Base-by-base conservation (phyloP, 1,140 invertebrate species). In the Reticulitermes speratus region DNA sequence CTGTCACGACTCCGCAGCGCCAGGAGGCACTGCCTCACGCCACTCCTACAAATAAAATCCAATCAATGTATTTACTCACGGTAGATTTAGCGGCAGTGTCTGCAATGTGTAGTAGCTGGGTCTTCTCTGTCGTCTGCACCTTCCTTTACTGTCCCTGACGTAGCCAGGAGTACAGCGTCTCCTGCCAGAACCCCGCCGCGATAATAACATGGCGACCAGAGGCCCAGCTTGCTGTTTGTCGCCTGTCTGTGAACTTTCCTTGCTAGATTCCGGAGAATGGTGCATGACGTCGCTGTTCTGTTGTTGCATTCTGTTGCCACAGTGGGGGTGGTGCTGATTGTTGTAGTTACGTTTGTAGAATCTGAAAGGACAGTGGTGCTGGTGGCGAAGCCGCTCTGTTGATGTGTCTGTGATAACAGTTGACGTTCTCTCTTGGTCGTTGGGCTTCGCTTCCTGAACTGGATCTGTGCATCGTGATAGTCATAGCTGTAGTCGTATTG, bases 401-500 rank as follows among this genome's bases (percentile, higher is more conserved):
- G 25, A 21, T 11, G 59, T n/a, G 25, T 65, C 59, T 7, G 7
- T 65, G 7, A 65, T 19, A 65, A 19, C 25, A 3, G 82, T 83
- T 44, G 82, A 83, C 9, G 82, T 38, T 44, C 1, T 83, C 16
- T 83, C 32, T 5, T 44, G 25, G 21, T 83, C 16, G 38, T 2
- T n/a, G 3, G 21, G 21, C 38, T 19, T 83, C 82, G 8, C 16
- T 44, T 32, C 82, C 21, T 32, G 19, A 0, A 12, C 45, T 44
- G 83, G 83, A 30, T 84, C 83, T 84, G 48, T 30, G 48, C 48
- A 30, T 84, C 83, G 38, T 84, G 23, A 16, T 84, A 84, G 25
- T 84, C 83, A 21, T 84, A 75, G 14, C n/a, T 52, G 83, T 84
- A 84, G n/a, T 84, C 83, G 48, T 84, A 84, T 11, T 45, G 30